phyloP scores from a whole-genome alignment of 2,888 invertebrate genomes.

The Amphimallon solstitiale region DNA sequence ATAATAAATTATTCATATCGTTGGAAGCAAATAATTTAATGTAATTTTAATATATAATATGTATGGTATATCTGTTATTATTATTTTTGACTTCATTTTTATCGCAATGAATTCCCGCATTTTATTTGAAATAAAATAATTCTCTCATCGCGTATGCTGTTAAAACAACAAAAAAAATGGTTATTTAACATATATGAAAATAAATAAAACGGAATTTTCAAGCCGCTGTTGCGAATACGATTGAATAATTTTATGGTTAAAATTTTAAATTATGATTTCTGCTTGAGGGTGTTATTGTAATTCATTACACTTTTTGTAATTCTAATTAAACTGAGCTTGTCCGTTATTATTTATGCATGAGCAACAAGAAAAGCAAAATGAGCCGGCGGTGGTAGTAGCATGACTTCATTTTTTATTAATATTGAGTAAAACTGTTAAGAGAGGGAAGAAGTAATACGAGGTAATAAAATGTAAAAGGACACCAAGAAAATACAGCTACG shows the following conservation, averaged over 20 bases:
- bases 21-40: too few relatives aligned
- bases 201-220: too few relatives aligned
- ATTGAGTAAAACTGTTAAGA: conserved; percentile 21
- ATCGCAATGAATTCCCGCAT: too few relatives aligned
- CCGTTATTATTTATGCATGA: conserved; percentile 23
- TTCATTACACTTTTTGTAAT: conserved; percentile 26
- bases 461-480: conserved; percentile 17
- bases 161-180: too few relatives aligned
- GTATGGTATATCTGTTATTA: too few relatives aligned
- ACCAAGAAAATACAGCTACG: neutral
- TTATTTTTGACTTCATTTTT: too few relatives aligned
- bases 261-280: conserved; percentile 18
- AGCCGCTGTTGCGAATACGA: neutral
- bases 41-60: too few relatives aligned
- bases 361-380: conserved; percentile 12
- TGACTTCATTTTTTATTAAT: conserved; percentile 16
- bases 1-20: too few relatives aligned
- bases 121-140: too few relatives aligned
- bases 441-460: neutral
- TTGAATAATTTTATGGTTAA: conserved; percentile 15
- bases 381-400: neutral
- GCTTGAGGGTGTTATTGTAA: conserved; percentile 19
- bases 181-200: too few relatives aligned
- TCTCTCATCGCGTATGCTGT: too few relatives aligned
- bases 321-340: conserved; percentile 18